A percentile compares a stretch with the other conserved stretches of the same genome.
Evolutionary conservation across 2,888 invertebrate genomes (phyloP).

Genomic region (Sabellastarte sp.): DNA sequence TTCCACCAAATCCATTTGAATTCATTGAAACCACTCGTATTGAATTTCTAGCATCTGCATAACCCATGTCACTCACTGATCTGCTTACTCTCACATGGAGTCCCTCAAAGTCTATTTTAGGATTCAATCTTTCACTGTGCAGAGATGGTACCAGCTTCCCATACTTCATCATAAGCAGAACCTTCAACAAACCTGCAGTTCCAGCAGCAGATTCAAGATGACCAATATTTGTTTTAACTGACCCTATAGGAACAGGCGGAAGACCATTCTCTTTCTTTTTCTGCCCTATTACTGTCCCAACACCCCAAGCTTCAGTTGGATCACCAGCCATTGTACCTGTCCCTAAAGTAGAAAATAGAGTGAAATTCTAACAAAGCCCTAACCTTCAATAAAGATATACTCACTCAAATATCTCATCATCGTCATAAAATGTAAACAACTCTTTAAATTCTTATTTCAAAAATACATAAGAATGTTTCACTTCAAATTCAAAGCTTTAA

Average conservation of each 20-base stretch:
- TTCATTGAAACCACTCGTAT: constrained; percentile 36
- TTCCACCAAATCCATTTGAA: constrained; percentile 46
- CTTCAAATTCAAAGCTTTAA: no score
- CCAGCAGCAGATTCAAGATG: constrained; percentile 43
- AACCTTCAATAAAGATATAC: no score
- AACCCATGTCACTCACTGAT: no score
- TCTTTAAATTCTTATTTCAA: no score
- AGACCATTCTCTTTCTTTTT: constrained; percentile 1
- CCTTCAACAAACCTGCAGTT: constrained; percentile 38
- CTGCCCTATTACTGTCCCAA: constrained; percentile 25
- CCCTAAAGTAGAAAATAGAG: no score
- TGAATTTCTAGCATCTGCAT: no score
- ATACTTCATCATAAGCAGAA: constrained; percentile 40
- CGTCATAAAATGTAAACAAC: no score
- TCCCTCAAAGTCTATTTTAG: no score
- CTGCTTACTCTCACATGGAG: constrained; percentile 29
- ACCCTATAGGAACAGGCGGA: constrained; percentile 30
- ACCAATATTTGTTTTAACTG: constrained; percentile 44
- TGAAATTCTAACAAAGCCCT: no score
- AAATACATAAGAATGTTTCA: no score
- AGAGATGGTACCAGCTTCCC: constrained; percentile 35
- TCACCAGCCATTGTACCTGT: constrained; percentile 38
- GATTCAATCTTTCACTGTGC: constrained; percentile 32
- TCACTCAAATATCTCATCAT: no score
- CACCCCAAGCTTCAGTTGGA: constrained; percentile 32